Evolutionary conservation across 2,888 invertebrate species (phyloP).

Genomic region (Dascillus cervinus): DNA sequence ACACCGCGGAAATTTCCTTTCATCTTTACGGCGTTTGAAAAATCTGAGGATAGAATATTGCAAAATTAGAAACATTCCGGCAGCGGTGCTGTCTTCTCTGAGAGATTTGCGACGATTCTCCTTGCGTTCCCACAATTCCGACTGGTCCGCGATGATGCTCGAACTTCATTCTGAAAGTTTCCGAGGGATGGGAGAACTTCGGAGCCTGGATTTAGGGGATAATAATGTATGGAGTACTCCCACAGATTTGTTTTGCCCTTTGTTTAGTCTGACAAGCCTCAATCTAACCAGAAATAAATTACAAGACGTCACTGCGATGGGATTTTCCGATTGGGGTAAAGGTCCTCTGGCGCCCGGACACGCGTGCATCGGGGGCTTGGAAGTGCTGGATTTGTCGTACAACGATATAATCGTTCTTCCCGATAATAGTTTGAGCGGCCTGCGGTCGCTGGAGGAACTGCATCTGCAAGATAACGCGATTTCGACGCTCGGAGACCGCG

Average conservation of each 20-base stretch:
- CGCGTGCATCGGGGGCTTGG: slow-evolving; percentile 61
- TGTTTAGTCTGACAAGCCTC: slow-evolving; percentile 58
- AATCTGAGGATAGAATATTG: slow-evolving; percentile 68
- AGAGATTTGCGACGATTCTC: slow-evolving; percentile 59
- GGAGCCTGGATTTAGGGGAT: slow-evolving; percentile 62
- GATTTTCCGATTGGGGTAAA: slow-evolving; percentile 65
- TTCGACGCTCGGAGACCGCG: slow-evolving; percentile 63
- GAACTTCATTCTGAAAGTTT: slow-evolving; percentile 67
- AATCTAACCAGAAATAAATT: slow-evolving; percentile 72
- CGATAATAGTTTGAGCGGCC: slow-evolving; percentile 62
- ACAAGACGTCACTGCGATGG: slow-evolving; percentile 68
- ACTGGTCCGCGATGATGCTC: slow-evolving; percentile 73
- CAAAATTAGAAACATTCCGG: slow-evolving; percentile 67
- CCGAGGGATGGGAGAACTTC: slow-evolving; percentile 58
- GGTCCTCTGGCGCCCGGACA: slow-evolving; percentile 50
- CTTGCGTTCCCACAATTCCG: slow-evolving; percentile 67
- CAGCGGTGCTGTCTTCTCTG: slow-evolving; percentile 59
- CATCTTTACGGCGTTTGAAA: slow-evolving; percentile 56
- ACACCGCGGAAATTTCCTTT: slow-evolving; percentile 45
- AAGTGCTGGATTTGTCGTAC: slow-evolving; percentile 63
- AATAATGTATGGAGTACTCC: slow-evolving; percentile 74
- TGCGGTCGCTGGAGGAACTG: slow-evolving; percentile 61
- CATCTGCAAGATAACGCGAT: slow-evolving; percentile 71
- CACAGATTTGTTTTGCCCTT: slow-evolving; percentile 62
- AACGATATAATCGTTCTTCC: slow-evolving; percentile 66